Percentiles rank a stretch among this genome's conserved stretches.
Evolutionary conservation across 2,888 invertebrate species (phyloP).

Genomic region (Gasteruption jaculator): DNA sequence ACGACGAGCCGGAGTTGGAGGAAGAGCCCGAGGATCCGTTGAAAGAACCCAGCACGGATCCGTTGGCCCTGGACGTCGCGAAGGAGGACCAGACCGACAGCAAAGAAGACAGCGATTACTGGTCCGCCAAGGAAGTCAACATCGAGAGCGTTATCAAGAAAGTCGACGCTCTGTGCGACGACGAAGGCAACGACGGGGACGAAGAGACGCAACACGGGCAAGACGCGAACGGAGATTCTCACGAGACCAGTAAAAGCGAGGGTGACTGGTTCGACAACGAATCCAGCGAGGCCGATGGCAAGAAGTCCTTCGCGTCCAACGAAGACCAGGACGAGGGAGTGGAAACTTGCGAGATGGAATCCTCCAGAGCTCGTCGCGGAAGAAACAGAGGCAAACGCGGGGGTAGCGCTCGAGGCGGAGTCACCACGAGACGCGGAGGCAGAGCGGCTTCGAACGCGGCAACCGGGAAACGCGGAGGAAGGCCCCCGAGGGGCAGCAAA

Average conservation of each 20-base stretch:
- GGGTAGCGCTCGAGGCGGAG: conserved; percentile 53
- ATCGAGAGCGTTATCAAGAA: conserved; percentile 80
- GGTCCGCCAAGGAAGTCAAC: conserved; percentile 75
- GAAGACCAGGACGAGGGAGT: conserved; percentile 48
- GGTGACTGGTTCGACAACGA: conserved; percentile 43
- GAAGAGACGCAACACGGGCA: conserved; percentile 33
- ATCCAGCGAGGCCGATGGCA: conserved; percentile 34
- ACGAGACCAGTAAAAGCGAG: conserved; percentile 36
- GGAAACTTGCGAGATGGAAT: conserved; percentile 44
- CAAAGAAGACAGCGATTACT: conserved; percentile 70
- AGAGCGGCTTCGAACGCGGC: conserved; percentile 33
- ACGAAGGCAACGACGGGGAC: conserved; percentile 39
- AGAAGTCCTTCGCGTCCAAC: conserved; percentile 34
- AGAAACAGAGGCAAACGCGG: conserved; percentile 43
- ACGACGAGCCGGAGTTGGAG: conserved; percentile 32
- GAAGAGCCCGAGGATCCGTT: conserved; percentile 33
- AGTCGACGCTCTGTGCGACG: conserved; percentile 64
- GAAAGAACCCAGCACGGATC: conserved; percentile 38
- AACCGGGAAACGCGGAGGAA: conserved; percentile 46
- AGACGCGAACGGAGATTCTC: conserved; percentile 29
- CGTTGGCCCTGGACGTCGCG: conserved; percentile 36
- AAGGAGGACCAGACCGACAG: conserved; percentile 54
- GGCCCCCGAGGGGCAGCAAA: conserved; percentile 46
- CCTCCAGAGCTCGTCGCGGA: conserved; percentile 46
- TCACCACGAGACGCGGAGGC: conserved; percentile 59